These are phyloP conservation scores for Cyanistes caeruleus DNA, from an alignment of 2,113 vertebrate species.

Conservation along the genomic window DNA sequence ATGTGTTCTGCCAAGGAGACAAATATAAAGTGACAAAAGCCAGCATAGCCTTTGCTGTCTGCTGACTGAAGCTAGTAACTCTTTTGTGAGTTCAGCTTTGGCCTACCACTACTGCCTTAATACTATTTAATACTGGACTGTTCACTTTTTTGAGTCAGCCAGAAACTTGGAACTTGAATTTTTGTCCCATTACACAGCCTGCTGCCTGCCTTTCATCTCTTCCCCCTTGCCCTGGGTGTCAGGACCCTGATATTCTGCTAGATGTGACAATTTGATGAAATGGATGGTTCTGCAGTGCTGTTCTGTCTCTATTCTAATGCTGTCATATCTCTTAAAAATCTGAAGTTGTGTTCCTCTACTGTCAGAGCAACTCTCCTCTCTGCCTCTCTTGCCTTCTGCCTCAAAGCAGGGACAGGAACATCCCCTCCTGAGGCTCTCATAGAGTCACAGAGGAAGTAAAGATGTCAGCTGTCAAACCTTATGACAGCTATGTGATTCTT, in stretches of 20 bases:
- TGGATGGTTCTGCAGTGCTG: not conserved
- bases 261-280: not conserved
- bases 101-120: not conserved
- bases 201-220: not conserved
- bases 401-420: not conserved
- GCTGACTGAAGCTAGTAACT: not conserved
- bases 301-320: not conserved
- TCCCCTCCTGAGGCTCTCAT: not conserved
- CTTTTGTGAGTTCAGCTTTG: not conserved
- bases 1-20: not conserved
- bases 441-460: not conserved
- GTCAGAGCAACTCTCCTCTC: not conserved
- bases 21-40: not conserved
- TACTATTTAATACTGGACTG: not conserved
- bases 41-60: not conserved
- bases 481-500: not conserved
- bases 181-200: not conserved
- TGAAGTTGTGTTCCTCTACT: not conserved
- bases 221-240: not conserved
- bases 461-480: not conserved
- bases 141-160: not conserved
- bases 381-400: not conserved
- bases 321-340: not conserved
- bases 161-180: not conserved
- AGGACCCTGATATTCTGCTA: not conserved